Conservation (phyloP, 2,797 vertebrate genomes). For the Tragelaphus oryx region DNA sequence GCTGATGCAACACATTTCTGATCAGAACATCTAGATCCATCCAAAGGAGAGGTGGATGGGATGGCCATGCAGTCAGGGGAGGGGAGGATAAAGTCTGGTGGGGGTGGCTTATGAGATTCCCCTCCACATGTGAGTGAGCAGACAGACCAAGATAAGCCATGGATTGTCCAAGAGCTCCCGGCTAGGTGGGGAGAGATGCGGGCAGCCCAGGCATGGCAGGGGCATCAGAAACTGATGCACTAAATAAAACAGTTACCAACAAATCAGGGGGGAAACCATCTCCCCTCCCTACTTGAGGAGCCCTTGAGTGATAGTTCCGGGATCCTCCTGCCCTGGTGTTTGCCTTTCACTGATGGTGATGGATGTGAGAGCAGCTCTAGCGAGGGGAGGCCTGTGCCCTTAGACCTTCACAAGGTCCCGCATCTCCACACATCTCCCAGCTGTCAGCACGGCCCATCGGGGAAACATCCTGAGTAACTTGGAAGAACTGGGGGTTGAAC, state of each 20-base stretch:
- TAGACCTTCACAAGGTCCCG: not conserved
- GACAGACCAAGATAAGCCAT: not conserved
- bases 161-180: not conserved
- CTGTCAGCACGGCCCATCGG: not conserved
- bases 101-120: not conserved
- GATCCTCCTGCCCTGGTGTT: not conserved
- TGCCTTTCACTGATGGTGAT: not conserved
- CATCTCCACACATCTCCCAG: not conserved
- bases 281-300: not conserved
- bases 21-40: conserved; percentile 42
- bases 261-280: not conserved
- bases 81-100: not conserved
- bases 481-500: not conserved
- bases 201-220: not conserved
- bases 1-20: not conserved
- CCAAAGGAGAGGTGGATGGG: not conserved
- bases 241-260: not conserved
- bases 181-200: not conserved
- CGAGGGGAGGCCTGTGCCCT: not conserved
- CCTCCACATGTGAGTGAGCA: not conserved
- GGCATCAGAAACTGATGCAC: not conserved
- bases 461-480: not conserved
- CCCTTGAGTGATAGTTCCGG: not conserved
- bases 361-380: not conserved
- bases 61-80: not conserved